These are phyloP conservation scores for Akabosia matsudoensis DNA, from an alignment of 1,140 invertebrate genomes.

Conservation along the genomic window DNA sequence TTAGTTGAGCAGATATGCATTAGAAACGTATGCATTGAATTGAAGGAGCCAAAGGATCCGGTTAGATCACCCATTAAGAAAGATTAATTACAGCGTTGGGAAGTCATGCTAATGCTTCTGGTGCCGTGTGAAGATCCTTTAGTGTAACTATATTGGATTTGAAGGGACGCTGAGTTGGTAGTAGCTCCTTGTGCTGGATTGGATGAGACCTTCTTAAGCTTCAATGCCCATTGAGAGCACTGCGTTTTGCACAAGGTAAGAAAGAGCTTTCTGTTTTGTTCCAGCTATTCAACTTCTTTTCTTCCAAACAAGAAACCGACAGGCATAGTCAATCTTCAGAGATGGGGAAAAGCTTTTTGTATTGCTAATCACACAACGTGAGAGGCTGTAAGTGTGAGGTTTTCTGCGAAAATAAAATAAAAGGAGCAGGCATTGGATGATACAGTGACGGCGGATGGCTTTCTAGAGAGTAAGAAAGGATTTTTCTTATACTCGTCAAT, in stretches of 20 bases:
- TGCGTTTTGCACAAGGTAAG: too few species aligned
- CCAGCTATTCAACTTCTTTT: too few species aligned
- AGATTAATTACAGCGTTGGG: constrained; percentile 23
- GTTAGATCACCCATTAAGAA: constrained; percentile 22
- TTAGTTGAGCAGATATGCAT: background rate
- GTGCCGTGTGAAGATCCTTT: background rate
- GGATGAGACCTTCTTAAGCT: background rate
- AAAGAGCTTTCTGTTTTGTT: too few species aligned
- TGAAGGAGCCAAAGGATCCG: background rate
- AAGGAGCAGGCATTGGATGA: background rate
- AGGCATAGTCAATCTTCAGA: background rate
- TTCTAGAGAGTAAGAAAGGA: background rate
- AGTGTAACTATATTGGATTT: background rate
- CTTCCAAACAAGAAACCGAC: too few species aligned
- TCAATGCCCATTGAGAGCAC: background rate
- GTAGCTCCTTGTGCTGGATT: background rate
- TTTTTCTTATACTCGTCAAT: background rate
- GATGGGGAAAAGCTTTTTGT: background rate
- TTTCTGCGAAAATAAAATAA: background rate
- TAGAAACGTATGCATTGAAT: background rate
- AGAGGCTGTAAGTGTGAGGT: background rate
- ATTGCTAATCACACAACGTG: background rate
- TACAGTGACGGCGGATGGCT: background rate
- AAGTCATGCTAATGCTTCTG: constrained; percentile 12
- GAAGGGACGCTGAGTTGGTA: background rate